Evolutionary conservation across 2,888 invertebrate species (phyloP), one percentile per base, ranked within the genome.

Genomic region (Archips crataeganus): DNA sequence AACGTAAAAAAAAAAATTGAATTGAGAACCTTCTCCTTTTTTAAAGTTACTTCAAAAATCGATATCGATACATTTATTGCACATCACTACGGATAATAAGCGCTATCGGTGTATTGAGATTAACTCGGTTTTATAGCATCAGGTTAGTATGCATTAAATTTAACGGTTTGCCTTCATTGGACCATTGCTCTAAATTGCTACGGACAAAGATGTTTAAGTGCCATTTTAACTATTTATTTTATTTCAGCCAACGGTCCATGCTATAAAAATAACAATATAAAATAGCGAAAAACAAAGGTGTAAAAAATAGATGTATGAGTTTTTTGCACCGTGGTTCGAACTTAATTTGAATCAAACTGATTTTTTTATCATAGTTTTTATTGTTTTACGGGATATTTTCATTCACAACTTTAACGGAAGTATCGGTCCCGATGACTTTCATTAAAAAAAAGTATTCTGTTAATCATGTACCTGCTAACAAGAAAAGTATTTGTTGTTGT

Each of bases 21-120:
- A 39, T 5, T 39, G 6, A 39, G 36, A 36, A 36, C 1, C 36
- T 36, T 36, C 2, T 36, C 6, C 6, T 2, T 36, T 36, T 36
- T 36, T n/a, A n/a, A 36, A 39, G 39, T 39, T 6, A 0, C 39
- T 39, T 39, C 4, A 39, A 64, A 61, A 23, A 60, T 65, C 57
- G 70, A 74, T 70, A 71, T 70, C 69, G 65, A 59, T 47, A 61
- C 39, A 64, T 11, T 8, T 3, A 61, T 36, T 32, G 74, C 8
- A 76, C 91, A 83, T 80, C 91, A 82, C 91, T 93, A 86, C 42
- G 80, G 76, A 87, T 91, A 92, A 93, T 93, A 93, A 92, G 89
- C 88, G 87, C 93, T 90, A 93, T 94, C 91, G 91, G 90, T 91
- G 93, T 94, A 94, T 94, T 93, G 92, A 94, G 94, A 94, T 94